Evolutionary conservation across 1,140 invertebrate species (phyloP).

Genomic region (Sweltsa coloradensis): DNA sequence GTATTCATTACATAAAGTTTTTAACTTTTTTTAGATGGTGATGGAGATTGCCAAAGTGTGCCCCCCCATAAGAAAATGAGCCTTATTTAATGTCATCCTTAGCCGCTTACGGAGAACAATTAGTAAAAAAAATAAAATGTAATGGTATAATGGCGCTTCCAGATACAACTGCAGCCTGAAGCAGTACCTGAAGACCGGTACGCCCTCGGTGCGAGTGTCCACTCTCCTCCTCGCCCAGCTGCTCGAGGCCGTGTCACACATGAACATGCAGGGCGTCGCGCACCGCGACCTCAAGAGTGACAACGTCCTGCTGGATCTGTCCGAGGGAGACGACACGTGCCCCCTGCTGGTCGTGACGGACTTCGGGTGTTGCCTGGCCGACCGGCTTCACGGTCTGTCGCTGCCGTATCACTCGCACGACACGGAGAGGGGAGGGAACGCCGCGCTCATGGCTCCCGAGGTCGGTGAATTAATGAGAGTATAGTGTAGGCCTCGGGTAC

Average conservation of each 20-base stretch:
- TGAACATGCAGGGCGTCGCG: slow-evolving; percentile 49
- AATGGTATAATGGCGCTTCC: too few relatives aligned
- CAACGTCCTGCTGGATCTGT: slow-evolving; percentile 63
- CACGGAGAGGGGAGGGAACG: slow-evolving; percentile 68
- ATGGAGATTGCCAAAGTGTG: too few relatives aligned
- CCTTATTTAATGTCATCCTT: too few relatives aligned
- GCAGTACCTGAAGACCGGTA: slow-evolving; percentile 40
- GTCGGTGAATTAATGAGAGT: too few relatives aligned
- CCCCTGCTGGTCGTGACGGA: slow-evolving; percentile 69
- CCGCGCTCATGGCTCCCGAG: slow-evolving; percentile 77
- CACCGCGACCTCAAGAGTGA: slow-evolving; percentile 72
- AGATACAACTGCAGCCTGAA: slow-evolving; percentile 55
- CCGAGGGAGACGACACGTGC: slow-evolving; percentile 39
- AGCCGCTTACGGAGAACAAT: too few relatives aligned
- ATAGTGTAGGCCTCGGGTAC: too few relatives aligned
- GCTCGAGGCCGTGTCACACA: slow-evolving; percentile 60
- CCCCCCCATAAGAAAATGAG: too few relatives aligned
- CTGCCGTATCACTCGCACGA: slow-evolving; percentile 54
- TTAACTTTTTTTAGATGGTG: too few relatives aligned
- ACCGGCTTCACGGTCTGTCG: slow-evolving; percentile 46
- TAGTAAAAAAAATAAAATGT: too few relatives aligned
- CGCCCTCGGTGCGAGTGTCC: slow-evolving; percentile 34
- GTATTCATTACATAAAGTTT: too few relatives aligned
- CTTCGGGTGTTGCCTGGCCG: slow-evolving; percentile 75
- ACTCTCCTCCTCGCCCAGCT: slow-evolving; percentile 64